A percentile compares a stretch with the other conserved stretches of the same genome.
phyloP scores from a whole-genome alignment of 2,888 invertebrate species.

The Leucoma salicis region DNA sequence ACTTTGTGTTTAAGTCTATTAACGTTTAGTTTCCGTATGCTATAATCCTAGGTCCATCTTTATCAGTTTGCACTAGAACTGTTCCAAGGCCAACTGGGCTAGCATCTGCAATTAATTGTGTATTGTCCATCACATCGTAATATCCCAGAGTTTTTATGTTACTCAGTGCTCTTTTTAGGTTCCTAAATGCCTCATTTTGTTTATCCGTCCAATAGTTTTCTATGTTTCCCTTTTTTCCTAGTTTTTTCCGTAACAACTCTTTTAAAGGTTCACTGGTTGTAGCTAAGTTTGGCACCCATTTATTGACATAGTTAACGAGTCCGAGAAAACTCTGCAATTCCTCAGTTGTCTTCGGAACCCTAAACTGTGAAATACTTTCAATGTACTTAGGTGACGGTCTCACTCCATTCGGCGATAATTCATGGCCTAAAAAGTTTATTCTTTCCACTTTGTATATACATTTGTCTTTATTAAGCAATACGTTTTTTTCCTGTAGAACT shows the following conservation, averaged over 20 bases:
- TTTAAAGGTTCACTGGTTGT: too few relatives aligned
- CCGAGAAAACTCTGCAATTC: slow-evolving; percentile 39
- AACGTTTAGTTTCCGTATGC: neutral
- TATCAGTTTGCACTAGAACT: neutral
- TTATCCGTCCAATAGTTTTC: too few relatives aligned
- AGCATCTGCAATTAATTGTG: neutral
- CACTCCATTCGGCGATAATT: neutral
- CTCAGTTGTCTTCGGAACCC: slow-evolving; percentile 19
- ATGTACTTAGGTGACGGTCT: slow-evolving; percentile 7
- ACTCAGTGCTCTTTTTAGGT: too few relatives aligned
- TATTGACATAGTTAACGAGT: slow-evolving; percentile 24
- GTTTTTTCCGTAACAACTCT: too few relatives aligned
- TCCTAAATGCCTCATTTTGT: too few relatives aligned
- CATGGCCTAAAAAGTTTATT: slow-evolving; percentile 5
- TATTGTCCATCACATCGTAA: neutral
- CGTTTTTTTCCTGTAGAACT: neutral
- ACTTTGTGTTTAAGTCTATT: too few relatives aligned
- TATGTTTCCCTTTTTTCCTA: too few relatives aligned
- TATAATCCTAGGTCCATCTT: neutral
- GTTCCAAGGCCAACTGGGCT: neutral
- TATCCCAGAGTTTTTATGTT: too few relatives aligned
- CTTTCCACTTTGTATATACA: neutral
- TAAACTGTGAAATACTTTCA: slow-evolving; percentile 6
- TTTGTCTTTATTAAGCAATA: slow-evolving; percentile 1
- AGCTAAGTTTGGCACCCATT: too few relatives aligned